Evolutionary conservation across 2,888 invertebrate genomes (phyloP).

Genomic region (Hydrotaea cyrtoneurina): DNA sequence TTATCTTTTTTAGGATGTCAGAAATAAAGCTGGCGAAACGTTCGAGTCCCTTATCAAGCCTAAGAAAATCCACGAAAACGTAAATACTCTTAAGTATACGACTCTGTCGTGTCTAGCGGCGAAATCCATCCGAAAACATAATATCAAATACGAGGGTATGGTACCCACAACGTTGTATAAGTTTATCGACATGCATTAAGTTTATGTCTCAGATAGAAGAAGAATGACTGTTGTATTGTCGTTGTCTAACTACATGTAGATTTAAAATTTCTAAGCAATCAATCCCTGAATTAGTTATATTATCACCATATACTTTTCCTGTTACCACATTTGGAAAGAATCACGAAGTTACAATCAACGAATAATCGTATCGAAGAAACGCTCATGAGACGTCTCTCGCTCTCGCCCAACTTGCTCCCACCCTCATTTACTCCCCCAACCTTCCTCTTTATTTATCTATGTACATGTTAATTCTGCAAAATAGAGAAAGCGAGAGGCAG

Average conservation of each 20-base stretch:
- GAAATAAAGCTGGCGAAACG: conserved; percentile 89
- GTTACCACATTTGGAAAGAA: conserved; percentile 14
- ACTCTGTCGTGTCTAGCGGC: conserved; percentile 94
- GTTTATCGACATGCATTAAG: conserved; percentile 80
- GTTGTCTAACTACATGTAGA: conserved; percentile 7
- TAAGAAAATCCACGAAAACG: conserved; percentile 85
- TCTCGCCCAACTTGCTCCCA: background rate
- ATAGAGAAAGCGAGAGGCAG: background rate
- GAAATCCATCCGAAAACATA: conserved; percentile 87
- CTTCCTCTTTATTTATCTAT: background rate
- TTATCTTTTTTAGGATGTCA: conserved; percentile 81
- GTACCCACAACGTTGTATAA: conserved; percentile 83
- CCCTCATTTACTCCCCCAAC: background rate
- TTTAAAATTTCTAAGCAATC: conserved; percentile 12
- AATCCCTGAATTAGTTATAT: conserved; percentile 20
- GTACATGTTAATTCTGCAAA: background rate
- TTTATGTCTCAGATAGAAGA: conserved; percentile 12
- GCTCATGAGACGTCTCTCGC: conserved; percentile 31
- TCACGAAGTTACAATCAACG: conserved; percentile 56
- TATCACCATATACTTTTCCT: background rate
- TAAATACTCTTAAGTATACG: conserved; percentile 89
- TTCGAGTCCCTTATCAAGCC: conserved; percentile 86
- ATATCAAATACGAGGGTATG: conserved; percentile 84
- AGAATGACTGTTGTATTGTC: conserved; percentile 1
- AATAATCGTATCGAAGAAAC: conserved; percentile 41